Conservation (phyloP, 2,888 invertebrate genomes). For the Lamellibrachia columna region DNA sequence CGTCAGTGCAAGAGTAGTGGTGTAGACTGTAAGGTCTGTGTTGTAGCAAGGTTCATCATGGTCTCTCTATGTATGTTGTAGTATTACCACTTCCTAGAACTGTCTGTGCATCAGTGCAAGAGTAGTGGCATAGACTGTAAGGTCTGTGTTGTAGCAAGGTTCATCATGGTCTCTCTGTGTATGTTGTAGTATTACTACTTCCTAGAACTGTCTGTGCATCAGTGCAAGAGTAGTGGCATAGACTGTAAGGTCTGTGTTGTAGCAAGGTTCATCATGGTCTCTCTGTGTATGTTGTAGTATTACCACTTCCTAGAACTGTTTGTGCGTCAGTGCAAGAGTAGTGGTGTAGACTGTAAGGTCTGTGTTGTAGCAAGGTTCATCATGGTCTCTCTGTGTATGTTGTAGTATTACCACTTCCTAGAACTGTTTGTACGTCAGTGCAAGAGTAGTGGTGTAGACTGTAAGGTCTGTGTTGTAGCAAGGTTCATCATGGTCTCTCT, state of each 20-base stretch:
- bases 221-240: background rate
- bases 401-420: slow-evolving; percentile 83
- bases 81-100: background rate
- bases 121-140: background rate
- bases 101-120: slow-evolving; percentile 70
- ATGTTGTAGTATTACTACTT: no score
- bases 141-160: background rate
- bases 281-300: slow-evolving; percentile 69
- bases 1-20: slow-evolving; percentile 88
- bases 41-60: slow-evolving; percentile 69
- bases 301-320: slow-evolving; percentile 89
- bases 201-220: background rate
- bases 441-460: slow-evolving; percentile 91
- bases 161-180: background rate
- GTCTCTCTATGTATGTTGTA: background rate
- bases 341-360: slow-evolving; percentile 93
- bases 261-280: background rate
- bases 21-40: slow-evolving; percentile 86
- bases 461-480: slow-evolving; percentile 72
- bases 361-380: no score
- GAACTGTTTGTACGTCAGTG: slow-evolving; percentile 92
- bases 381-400: slow-evolving; percentile 75
- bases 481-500: slow-evolving; percentile 69
- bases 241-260: background rate
- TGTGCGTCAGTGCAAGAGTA: slow-evolving; percentile 88